Evolutionary conservation across 2,797 vertebrate genomes (phyloP), one percentile per base, ranked within the genome.

Genomic region (Syndactyla subalaris): DNA sequence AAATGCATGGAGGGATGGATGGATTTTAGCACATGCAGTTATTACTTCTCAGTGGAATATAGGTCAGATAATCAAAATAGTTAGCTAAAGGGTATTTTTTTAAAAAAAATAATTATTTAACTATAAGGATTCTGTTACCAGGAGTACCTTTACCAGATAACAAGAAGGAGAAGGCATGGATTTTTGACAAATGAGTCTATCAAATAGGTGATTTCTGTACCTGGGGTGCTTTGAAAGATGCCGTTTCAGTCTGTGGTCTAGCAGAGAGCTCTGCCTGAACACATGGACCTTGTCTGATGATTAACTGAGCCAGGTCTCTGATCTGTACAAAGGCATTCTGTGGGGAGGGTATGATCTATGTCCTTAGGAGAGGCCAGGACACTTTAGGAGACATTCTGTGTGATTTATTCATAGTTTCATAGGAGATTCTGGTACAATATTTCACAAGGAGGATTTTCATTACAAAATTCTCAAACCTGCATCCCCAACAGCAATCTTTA

Each of bases 351-450:
- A 30, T 91, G 91, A 94, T 92, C 91, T 93, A 74, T 89, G 68
- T 70, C 80, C 78, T 77, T 83, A 81, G 82, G 62, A 88, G 82
- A 94, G 66, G n/a, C 94, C 80, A 63, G 55, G 76, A 66, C 88
- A 81, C 92, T 95, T 92, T 46, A 55, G 85, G 82, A 78, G 85
- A 79, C 51, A 70, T 66, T 88, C 85, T 48, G 14, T 77, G 68
- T 92, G 95, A 95, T 96, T 96, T 93, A 95, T 89, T 88, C 3
- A 0, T 45, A 59, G 75, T 84, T 96, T 93, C 87, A 84, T 84
- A 75, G 87, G 73, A 88, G 73, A 92, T 88, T 91, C 59, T 17
- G 16, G 13, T 3, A 78, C 72, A 78, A 43, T 95, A 95, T 95
- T 93, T 96, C 76, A 88, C 52, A 45, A 75, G 82, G 62, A 93